A percentile compares a stretch with the other conserved stretches of the same genome.
phyloP scores from a whole-genome alignment of 2,113 vertebrate genomes.

The Natator depressus region DNA sequence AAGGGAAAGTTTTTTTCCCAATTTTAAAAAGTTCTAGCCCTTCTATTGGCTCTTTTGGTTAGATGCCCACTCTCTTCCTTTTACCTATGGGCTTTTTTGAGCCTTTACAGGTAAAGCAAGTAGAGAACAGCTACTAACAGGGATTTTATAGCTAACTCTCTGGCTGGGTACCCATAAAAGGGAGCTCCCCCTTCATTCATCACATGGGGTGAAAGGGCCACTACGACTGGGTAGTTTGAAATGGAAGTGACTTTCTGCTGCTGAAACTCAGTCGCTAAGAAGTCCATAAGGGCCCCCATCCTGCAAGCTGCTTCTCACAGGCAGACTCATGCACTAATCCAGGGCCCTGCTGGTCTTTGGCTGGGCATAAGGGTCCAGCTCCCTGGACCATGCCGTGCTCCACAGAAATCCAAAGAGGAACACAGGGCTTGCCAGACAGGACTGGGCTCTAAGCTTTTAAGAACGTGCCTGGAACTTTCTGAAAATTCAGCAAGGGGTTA shows the following conservation, averaged over 20 bases:
- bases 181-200: too few species aligned
- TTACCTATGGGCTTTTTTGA: too few species aligned
- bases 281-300: neutral
- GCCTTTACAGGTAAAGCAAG: too few species aligned
- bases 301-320: neutral
- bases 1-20: too few species aligned
- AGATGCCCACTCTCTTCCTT: too few species aligned
- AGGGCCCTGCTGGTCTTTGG: too few species aligned
- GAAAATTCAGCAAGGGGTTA: conserved; percentile 66
- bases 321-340: neutral
- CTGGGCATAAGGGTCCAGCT: neutral
- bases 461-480: neutral
- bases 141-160: too few species aligned
- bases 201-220: neutral
- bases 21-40: too few species aligned
- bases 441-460: neutral
- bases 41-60: too few species aligned
- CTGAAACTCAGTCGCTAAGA: neutral
- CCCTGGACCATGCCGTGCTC: neutral
- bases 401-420: neutral
- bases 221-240: neutral
- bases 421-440: accelerated
- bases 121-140: too few species aligned
- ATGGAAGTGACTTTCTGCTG: neutral
- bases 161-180: too few species aligned